These are phyloP conservation scores for Lutjanus campechanus DNA, from an alignment of 2,797 vertebrate species.

Conservation along the genomic window DNA sequence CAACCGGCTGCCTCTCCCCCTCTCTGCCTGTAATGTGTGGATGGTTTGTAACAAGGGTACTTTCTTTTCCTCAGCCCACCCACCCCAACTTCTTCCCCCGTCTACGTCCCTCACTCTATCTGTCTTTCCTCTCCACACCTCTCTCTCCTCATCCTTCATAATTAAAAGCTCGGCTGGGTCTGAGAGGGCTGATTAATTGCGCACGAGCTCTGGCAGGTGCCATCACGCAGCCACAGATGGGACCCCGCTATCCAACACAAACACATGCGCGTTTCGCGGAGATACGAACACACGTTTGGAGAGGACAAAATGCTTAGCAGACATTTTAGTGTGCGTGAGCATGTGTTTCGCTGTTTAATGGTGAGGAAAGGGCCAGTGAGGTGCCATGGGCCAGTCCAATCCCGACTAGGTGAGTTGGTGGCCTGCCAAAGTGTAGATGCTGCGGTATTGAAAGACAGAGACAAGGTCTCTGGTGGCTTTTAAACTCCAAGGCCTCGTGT, in stretches of 20 bases:
- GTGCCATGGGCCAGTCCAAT: constrained; percentile 42
- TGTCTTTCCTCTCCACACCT: constrained; percentile 42
- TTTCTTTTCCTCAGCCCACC: constrained; percentile 30
- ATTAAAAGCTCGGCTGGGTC: constrained; percentile 77
- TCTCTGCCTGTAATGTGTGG: constrained; percentile 48
- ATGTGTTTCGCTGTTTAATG: constrained; percentile 63
- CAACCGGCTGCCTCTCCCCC: constrained; percentile 25
- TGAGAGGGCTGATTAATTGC: constrained; percentile 80
- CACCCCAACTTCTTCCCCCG: not conserved
- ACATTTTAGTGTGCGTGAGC: constrained; percentile 12
- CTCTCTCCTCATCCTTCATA: constrained; percentile 74
- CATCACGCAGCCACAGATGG: constrained; percentile 69
- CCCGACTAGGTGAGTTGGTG: constrained; percentile 66
- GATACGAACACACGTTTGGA: not conserved
- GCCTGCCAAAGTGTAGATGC: constrained; percentile 66
- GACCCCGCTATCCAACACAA: constrained; percentile 28
- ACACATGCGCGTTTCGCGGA: not conserved
- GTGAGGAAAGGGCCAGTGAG: constrained; percentile 53
- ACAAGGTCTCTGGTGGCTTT: constrained; percentile 71
- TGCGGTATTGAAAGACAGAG: constrained; percentile 57
- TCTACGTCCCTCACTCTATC: constrained; percentile 42
- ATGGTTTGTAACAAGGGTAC: constrained; percentile 45
- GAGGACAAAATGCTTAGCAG: constrained; percentile 31
- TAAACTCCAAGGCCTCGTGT: constrained; percentile 71
- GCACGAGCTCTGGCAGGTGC: constrained; percentile 72